Percentiles rank a stretch among this genome's conserved stretches.
phyloP scores from a whole-genome alignment of 2,888 invertebrate species.

The Ormyrus thymus region DNA sequence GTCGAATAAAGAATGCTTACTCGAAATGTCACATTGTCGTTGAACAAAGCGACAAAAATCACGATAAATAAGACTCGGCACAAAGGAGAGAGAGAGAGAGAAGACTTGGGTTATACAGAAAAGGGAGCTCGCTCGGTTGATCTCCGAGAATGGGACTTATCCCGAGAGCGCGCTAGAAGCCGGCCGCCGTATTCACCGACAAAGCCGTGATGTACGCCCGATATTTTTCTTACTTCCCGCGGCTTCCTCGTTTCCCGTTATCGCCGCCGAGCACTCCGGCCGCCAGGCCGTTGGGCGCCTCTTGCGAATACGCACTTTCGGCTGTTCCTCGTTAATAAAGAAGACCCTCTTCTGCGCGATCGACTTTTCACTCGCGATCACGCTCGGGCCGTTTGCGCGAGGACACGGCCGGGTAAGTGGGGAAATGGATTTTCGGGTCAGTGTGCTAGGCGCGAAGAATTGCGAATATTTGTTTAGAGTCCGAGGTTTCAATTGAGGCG shows the following conservation, averaged over 20 bases:
- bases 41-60: background rate
- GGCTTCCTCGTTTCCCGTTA: slow-evolving; percentile 14
- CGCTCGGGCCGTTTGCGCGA: too few relatives aligned
- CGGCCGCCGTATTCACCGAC: slow-evolving; percentile 24
- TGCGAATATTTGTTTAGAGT: too few relatives aligned
- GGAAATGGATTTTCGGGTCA: too few relatives aligned
- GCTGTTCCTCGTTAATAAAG: slow-evolving; percentile 13
- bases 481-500: too few relatives aligned
- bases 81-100: too few relatives aligned
- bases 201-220: slow-evolving; percentile 36
- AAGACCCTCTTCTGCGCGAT: too few relatives aligned
- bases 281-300: background rate
- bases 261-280: slow-evolving; percentile 28
- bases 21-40: too few relatives aligned
- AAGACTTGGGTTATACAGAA: background rate
- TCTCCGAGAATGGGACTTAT: slow-evolving; percentile 13
- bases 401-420: too few relatives aligned
- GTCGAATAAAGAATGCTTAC: background rate
- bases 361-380: too few relatives aligned
- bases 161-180: background rate
- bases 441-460: too few relatives aligned
- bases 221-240: slow-evolving; percentile 41
- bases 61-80: slow-evolving; percentile 28
- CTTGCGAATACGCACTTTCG: slow-evolving; percentile 4
- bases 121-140: slow-evolving; percentile 2